Conservation (phyloP, 2,888 invertebrate species). For the Luperina testacea region DNA sequence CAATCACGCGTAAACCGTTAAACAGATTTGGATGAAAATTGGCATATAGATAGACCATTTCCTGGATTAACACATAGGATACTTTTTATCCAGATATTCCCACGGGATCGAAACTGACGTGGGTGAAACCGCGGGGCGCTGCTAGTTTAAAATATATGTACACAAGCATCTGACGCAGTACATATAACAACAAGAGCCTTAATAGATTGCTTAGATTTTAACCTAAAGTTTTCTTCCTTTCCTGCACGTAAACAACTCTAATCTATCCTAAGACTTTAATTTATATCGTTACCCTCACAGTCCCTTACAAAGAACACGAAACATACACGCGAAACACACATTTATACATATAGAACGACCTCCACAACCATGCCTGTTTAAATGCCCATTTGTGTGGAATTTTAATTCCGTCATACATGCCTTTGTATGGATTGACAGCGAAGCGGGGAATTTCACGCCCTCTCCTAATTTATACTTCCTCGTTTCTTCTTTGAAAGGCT, state of each 20-base stretch:
- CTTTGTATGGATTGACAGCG: conserved; percentile 79
- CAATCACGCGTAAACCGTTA: too few relatives aligned
- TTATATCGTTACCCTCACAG: conserved; percentile 43
- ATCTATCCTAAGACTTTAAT: conserved; percentile 58
- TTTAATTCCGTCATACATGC: conserved; percentile 80
- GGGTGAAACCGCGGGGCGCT: too few relatives aligned
- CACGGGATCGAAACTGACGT: too few relatives aligned
- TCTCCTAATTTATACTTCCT: conserved; percentile 86
- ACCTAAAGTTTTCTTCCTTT: conserved; percentile 38
- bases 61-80: too few relatives aligned
- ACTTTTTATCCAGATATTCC: too few relatives aligned
- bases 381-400: conserved; percentile 73
- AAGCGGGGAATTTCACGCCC: conserved; percentile 84
- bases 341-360: conserved; percentile 7
- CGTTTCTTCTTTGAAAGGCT: conserved; percentile 68
- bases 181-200: conserved; percentile 8
- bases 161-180: neutral
- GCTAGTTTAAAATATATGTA: conserved; percentile 7
- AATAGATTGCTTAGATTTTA: conserved; percentile 26
- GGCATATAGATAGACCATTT: too few relatives aligned
- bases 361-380: conserved; percentile 40
- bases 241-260: conserved; percentile 37
- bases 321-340: conserved; percentile 35
- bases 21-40: too few relatives aligned
- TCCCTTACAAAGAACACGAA: conserved; percentile 18